These are phyloP conservation scores for Rhagium mordax DNA, from an alignment of 2,888 invertebrate genomes.

Conservation along the genomic window DNA sequence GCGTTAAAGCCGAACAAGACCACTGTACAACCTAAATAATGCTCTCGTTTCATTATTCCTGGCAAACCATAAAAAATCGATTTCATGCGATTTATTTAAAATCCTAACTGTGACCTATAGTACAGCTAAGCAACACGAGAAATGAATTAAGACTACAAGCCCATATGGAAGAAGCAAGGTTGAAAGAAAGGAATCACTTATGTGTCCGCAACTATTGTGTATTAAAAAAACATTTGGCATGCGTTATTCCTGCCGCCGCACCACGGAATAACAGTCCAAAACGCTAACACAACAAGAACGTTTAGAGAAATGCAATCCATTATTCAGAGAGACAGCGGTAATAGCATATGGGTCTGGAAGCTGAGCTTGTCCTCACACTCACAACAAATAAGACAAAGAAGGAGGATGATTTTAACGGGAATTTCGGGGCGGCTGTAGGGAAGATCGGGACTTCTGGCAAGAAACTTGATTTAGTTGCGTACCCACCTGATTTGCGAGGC, in stretches of 20 bases:
- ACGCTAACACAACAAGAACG: constrained; percentile 47
- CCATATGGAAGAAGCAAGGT: neutral
- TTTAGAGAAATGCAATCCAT: constrained; percentile 61
- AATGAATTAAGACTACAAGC: neutral
- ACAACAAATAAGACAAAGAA: constrained; percentile 46
- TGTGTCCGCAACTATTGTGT: neutral
- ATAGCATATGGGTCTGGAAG: constrained; percentile 58
- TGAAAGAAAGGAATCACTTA: constrained; percentile 13
- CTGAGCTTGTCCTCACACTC: constrained; percentile 34
- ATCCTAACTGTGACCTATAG: neutral
- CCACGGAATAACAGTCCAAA: constrained; percentile 46
- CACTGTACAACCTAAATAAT: neutral
- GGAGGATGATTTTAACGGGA: constrained; percentile 23
- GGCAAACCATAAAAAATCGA: neutral
- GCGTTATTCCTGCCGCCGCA: constrained; percentile 31
- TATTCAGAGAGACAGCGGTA: constrained; percentile 63
- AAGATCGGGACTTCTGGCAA: constrained; percentile 21
- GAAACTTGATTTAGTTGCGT: constrained; percentile 24
- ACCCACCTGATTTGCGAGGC: neutral
- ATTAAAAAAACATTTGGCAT: constrained; percentile 40
- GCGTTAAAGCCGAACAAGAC: neutral
- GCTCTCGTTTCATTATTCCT: neutral
- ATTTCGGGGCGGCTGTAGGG: constrained; percentile 1
- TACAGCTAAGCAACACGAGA: neutral
- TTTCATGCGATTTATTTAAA: neutral